Conservation (phyloP, 2,797 vertebrate species). For the Echeneis naucrates region DNA sequence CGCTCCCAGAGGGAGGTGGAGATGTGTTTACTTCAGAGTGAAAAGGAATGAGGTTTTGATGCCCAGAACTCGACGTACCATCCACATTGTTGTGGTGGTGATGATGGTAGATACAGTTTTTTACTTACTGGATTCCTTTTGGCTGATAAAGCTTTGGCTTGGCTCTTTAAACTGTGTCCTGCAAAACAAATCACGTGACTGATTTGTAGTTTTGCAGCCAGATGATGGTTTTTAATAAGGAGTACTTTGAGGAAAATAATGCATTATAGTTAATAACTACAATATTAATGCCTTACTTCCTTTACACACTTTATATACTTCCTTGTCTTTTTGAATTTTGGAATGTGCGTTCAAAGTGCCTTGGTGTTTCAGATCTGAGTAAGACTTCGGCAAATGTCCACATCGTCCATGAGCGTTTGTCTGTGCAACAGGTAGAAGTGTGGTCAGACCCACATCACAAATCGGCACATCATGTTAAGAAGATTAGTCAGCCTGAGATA, state of each 20-base stretch:
- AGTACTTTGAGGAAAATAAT: background rate
- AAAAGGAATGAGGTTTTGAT: conserved; percentile 54
- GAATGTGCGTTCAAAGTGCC: conserved; percentile 11
- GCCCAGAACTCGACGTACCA: conserved; percentile 27
- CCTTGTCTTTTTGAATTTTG: conserved; percentile 17
- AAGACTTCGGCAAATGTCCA: background rate
- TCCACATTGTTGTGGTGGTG: conserved; percentile 17
- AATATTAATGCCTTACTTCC: background rate
- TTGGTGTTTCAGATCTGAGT: conserved; percentile 15
- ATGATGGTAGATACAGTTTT: background rate
- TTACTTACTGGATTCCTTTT: background rate
- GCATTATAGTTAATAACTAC: background rate
- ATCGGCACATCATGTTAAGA: conserved; percentile 45
- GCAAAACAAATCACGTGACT: background rate
- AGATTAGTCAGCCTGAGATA: conserved; percentile 44
- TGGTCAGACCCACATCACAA: conserved; percentile 27
- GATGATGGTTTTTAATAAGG: conserved; percentile 2
- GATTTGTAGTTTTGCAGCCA: background rate
- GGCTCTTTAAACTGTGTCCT: background rate
- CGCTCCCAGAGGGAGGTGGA: conserved; percentile 38
- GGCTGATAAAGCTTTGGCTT: conserved; percentile 3
- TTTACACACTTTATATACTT: background rate
- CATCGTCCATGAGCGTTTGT: conserved; percentile 4
- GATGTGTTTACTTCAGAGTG: conserved; percentile 49
- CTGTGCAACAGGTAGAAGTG: conserved; percentile 3